These are phyloP conservation scores for Tupiocoris notatus DNA, from an alignment of 2,888 invertebrate species.

Conservation along the genomic window DNA sequence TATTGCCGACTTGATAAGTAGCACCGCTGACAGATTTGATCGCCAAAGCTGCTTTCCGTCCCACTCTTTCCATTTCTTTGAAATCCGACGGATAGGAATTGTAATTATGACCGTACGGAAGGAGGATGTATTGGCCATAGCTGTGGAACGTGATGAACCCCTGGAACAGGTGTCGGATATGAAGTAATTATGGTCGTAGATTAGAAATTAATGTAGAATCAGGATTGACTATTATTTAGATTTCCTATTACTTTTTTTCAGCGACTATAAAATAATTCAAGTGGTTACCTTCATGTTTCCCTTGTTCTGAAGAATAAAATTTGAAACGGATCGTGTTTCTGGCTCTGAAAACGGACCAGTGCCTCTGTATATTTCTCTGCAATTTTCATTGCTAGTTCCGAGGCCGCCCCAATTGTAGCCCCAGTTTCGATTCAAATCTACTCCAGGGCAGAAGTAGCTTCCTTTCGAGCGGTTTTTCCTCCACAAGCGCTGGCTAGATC, in stretches of 20 bases:
- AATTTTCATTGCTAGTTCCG: conserved; percentile 80
- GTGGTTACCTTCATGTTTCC: conserved; percentile 49
- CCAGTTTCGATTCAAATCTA: conserved; percentile 84
- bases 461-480: conserved; percentile 62
- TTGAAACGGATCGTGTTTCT: conserved; percentile 69
- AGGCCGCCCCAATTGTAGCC: conserved; percentile 83
- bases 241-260: neutral
- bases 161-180: no score
- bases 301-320: conserved; percentile 55
- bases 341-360: conserved; percentile 80
- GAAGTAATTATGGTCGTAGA: no score
- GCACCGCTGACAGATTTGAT: conserved; percentile 63
- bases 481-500: conserved; percentile 69
- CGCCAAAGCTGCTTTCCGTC: conserved; percentile 66
- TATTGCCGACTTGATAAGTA: conserved; percentile 71
- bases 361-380: conserved; percentile 79
- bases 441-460: conserved; percentile 67
- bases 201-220: no score
- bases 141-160: conserved; percentile 79
- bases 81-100: conserved; percentile 61
- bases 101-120: conserved; percentile 76
- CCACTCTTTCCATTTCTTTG: conserved; percentile 68
- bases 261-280: neutral
- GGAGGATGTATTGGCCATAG: conserved; percentile 80
- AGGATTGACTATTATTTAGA: neutral